Base-by-base conservation (phyloP, 2,888 invertebrate genomes). In the Heliconius hortense region DNA sequence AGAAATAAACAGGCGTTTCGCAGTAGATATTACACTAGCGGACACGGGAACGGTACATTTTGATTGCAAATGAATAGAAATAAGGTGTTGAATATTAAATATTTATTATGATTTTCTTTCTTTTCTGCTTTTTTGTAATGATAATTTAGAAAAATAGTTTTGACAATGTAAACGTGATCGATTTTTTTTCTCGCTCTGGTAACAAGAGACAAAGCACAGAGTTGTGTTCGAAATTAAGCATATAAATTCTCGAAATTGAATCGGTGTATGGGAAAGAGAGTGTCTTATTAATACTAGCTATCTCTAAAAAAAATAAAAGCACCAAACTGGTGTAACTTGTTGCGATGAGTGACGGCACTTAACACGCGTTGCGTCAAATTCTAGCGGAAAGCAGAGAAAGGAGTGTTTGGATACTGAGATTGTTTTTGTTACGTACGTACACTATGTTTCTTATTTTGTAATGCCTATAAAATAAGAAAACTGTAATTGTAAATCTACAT, bases 61-160 rank as follows among this genome's bases (percentile, higher is more conserved):
- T 77, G 76, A 76, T 78, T 76, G 59, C 56, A 76, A 70, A 76
- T 76, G 73, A 76, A 76, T 76, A 76, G 43, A 76, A 76, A 76
- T 76, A 74, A 71, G 26, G 24, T 71, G 60, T 71, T 71, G 39
- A 60, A 71, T 71, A 71, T 71, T 71, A 71, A 62, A 71, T 71
- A 71, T 71, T 71, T 71, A 10, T 71, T 62, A 59, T 60, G 39
- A 35, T 10, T 68, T 68, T 53, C 48, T 26, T 26, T 26, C 8
- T 13, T 24, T 7, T 24, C 0, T 24, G 2, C 0, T 1, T 43
- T 43, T 24, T 48, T 15, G 18, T 48, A 5, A 53, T 21, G 4
- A 10, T 53, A n/a, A n/a, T 64, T 11, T 35, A 63, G n/a, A n/a
- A 21, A 31, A 3, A n/a, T 4, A 35, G 63, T 21, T 63, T 63